Base-by-base conservation (phyloP, 2,888 invertebrate species). In the Cheiracanthium punctorium region DNA sequence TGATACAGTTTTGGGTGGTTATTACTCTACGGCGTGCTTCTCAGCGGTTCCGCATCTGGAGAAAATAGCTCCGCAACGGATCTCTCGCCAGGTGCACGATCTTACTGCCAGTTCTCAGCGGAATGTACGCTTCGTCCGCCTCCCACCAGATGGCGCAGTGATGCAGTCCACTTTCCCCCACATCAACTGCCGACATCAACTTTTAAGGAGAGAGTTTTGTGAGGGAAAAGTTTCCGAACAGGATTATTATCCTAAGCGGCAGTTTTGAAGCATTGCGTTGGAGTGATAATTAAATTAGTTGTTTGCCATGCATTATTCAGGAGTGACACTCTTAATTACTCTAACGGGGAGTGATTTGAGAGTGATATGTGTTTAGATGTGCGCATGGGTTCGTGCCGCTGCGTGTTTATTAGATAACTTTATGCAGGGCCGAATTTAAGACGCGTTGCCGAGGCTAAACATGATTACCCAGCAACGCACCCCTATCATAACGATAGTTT, bases 201-300 rank as follows among this genome's bases (percentile, higher is more conserved):
- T 58, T 58, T 17, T 20, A n/a, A n/a, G n/a, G 58, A 24, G 58
- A 58, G 58, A 58, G 58, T 58, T 58, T n/a, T n/a, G n/a, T n/a
- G n/a, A n/a, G n/a, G 58, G 58, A 17, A 58, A 58, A 58, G 58
- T 58, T 58, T 58, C n/a, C 5, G 58, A 58, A 24, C 24, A 17
- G 24, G 58, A 58, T 58, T 58, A 58, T 58, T 58, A 58, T 58
- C 58, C 58, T 24, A 24, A 24, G 58, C 58, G 58, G 58, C 58
- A 58, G 58, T 58, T 58, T 58, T 58, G 24, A 58, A 58, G 58
- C 58, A 58, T 58, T 58, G 58, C 24, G 58, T 58, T 5, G 12
- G 58, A 24, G 24, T 58, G 58, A 58, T 58, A 58, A 58, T 58
- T 58, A 58, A 58, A 58, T 58, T 58, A 58, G 58, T 58, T 58